A percentile compares a stretch with the other conserved stretches of the same genome.
Evolutionary conservation across 2,797 vertebrate species (phyloP).

Genomic region (Anabas testudineus): DNA sequence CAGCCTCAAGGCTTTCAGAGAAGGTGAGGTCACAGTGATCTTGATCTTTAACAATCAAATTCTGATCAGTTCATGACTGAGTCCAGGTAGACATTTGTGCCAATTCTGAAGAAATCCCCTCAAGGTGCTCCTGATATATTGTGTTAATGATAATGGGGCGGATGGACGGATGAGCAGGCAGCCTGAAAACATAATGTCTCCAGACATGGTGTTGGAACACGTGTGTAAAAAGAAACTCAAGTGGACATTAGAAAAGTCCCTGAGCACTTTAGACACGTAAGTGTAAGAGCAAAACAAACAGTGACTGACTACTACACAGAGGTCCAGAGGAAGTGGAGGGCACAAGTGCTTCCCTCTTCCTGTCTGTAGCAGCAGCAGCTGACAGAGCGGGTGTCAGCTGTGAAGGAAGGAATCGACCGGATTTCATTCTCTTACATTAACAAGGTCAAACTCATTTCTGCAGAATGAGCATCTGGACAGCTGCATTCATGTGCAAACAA

Average conservation of each 20-base stretch:
- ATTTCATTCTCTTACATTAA: constrained; percentile 48
- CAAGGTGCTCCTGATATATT: too few relatives aligned
- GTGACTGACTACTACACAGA: constrained; percentile 20
- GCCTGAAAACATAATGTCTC: too few relatives aligned
- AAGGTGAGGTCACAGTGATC: too few relatives aligned
- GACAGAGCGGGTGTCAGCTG: constrained; percentile 28
- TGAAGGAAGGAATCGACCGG: constrained; percentile 44
- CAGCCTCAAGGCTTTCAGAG: too few relatives aligned
- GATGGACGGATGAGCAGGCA: too few relatives aligned
- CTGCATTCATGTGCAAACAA: not conserved
- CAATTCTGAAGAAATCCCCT: too few relatives aligned
- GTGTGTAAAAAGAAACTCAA: not conserved
- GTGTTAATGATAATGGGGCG: too few relatives aligned
- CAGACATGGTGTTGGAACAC: too few relatives aligned
- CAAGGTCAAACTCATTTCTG: constrained; percentile 74
- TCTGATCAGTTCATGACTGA: too few relatives aligned
- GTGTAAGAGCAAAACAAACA: constrained; percentile 26
- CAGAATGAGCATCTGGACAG: constrained; percentile 3
- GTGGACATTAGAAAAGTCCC: not conserved
- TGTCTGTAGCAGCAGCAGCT: constrained; percentile 43
- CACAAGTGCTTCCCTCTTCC: constrained; percentile 64
- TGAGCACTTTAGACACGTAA: not conserved
- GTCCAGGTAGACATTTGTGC: too few relatives aligned
- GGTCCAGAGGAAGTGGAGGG: constrained; percentile 59
- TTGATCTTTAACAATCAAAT: too few relatives aligned